Percentiles rank a stretch among this genome's conserved stretches.
These are phyloP conservation scores for Cosmia pyralina DNA, from an alignment of 2,888 invertebrate genomes.

Conservation along the genomic window DNA sequence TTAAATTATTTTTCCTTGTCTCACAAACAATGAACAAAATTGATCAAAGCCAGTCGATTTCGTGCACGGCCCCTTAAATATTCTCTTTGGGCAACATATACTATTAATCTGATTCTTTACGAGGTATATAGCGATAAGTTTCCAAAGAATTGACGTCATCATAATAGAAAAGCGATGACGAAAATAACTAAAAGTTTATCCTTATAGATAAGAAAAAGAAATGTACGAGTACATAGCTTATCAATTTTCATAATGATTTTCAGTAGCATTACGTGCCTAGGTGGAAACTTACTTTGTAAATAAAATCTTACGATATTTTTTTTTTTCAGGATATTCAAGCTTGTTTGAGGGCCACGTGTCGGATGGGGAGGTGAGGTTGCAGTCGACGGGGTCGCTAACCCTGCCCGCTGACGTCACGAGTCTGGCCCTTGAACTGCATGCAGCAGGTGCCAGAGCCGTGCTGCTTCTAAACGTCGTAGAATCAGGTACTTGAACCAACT, in stretches of 20 bases:
- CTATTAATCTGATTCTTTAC: neutral
- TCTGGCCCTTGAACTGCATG: conserved; percentile 75
- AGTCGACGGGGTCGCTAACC: conserved; percentile 58
- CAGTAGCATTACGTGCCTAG: no score
- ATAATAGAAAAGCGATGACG: neutral
- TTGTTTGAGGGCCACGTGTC: conserved; percentile 70
- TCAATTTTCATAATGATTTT: neutral
- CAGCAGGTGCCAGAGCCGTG: conserved; percentile 74
- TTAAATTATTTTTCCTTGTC: neutral
- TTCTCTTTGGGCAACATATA: neutral
- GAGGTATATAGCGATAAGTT: neutral
- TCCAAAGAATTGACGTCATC: conserved; percentile 5
- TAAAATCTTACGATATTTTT: neutral
- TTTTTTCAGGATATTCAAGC: conserved; percentile 70
- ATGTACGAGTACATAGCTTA: neutral
- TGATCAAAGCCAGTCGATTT: neutral
- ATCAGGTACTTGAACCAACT: conserved; percentile 51
- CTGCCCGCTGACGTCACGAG: conserved; percentile 68
- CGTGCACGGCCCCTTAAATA: neutral
- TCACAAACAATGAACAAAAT: neutral
- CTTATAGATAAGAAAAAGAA: neutral
- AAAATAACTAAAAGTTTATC: conserved; percentile 5
- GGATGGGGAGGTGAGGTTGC: conserved; percentile 70
- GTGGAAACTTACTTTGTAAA: neutral
- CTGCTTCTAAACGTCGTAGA: conserved; percentile 65